Conservation (phyloP, 2,113 vertebrate species). For the Phalacrocorax aristotelis region DNA sequence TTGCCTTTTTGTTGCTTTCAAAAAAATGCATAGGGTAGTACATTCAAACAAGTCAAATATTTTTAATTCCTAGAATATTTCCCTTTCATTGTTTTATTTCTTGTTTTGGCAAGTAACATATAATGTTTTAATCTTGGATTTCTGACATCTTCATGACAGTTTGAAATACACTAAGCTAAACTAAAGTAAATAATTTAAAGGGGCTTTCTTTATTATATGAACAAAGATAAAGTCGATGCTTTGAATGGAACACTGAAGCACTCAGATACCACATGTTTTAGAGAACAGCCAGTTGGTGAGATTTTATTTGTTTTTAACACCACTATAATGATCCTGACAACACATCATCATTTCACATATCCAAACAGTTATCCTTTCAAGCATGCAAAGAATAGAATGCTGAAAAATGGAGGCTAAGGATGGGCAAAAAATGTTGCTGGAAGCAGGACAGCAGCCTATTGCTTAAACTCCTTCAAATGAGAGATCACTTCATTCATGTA, state of each 20-base stretch:
- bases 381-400: not conserved
- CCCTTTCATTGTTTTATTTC: not conserved
- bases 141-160: not conserved
- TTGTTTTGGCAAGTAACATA: not conserved
- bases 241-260: not conserved
- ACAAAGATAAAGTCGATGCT: not conserved
- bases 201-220: not conserved
- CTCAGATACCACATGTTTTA: constrained; percentile 46
- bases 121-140: not conserved
- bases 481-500: not conserved
- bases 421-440: not conserved
- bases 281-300: constrained; percentile 42
- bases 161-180: constrained; percentile 1
- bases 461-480: not conserved
- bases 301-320: constrained; percentile 70
- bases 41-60: not conserved
- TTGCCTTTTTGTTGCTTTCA: not conserved
- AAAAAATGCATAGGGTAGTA: not conserved
- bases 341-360: constrained; percentile 1
- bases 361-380: not conserved
- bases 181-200: constrained; percentile 1
- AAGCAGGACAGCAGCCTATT: not conserved
- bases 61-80: constrained; percentile 12
- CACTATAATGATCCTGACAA: constrained; percentile 21
- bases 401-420: not conserved